A percentile compares a stretch with the other conserved stretches of the same genome.
Conservation (phyloP, 2,888 invertebrate species). For the Drosophila greeni region DNA sequence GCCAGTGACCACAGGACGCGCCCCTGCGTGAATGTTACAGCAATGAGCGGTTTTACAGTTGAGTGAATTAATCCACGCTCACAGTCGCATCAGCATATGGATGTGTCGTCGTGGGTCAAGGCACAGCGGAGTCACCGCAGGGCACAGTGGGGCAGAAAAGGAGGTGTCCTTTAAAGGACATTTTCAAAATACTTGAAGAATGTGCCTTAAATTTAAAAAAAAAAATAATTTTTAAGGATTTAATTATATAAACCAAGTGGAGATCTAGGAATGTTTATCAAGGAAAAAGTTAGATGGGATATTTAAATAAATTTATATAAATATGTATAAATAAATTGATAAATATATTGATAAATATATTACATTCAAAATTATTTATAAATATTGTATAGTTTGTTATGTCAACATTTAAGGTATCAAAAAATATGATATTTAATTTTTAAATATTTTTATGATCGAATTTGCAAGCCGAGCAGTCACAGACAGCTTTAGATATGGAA, state of each 20-base stretch:
- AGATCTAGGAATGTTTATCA: too few relatives aligned
- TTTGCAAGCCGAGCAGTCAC: neutral
- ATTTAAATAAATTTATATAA: too few relatives aligned
- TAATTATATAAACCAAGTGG: too few relatives aligned
- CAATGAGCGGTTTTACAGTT: constrained; percentile 64
- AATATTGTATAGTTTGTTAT: too few relatives aligned
- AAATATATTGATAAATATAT: too few relatives aligned
- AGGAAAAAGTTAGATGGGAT: too few relatives aligned
- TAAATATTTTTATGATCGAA: neutral
- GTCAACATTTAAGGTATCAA: neutral
- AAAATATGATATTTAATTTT: neutral
- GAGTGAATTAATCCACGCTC: constrained; percentile 58
- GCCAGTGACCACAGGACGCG: constrained; percentile 51
- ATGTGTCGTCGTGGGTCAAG: constrained; percentile 13
- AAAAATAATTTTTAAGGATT: neutral
- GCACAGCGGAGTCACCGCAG: neutral
- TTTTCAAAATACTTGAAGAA: neutral
- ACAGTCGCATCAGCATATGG: constrained; percentile 18
- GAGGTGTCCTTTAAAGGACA: too few relatives aligned
- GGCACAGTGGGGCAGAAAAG: neutral
- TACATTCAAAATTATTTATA: too few relatives aligned
- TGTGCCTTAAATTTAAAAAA: neutral
- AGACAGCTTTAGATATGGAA: neutral
- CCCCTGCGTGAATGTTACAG: constrained; percentile 61
- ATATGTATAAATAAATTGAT: too few relatives aligned